A percentile compares a stretch with the other conserved stretches of the same genome.
Evolutionary conservation across 2,113 vertebrate genomes (phyloP).

Genomic region (Saguinus midas): DNA sequence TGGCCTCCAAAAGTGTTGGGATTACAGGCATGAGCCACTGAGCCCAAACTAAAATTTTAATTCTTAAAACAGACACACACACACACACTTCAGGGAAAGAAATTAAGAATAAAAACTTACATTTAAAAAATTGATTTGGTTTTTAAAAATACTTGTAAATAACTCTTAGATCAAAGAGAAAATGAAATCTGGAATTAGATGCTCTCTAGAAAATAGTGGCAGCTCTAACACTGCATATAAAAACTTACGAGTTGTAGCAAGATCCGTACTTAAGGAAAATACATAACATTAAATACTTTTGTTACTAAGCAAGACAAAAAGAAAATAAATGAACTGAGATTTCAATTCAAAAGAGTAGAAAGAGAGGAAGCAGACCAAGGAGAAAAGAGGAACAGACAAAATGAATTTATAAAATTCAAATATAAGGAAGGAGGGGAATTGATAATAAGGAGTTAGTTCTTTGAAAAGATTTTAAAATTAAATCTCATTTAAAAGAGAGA

Average conservation of each 20-base stretch:
- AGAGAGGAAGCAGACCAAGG: background rate
- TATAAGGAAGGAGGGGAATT: background rate
- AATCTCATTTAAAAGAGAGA: conserved; percentile 38
- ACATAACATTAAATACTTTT: conserved; percentile 36
- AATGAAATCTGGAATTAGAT: conserved; percentile 56
- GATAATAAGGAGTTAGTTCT: background rate
- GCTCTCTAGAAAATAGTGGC: conserved; percentile 50
- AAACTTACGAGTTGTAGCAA: conserved; percentile 63
- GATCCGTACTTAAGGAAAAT: conserved; percentile 29
- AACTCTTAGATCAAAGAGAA: conserved; percentile 42
- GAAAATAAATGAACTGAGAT: conserved; percentile 45
- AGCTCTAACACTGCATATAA: conserved; percentile 26
- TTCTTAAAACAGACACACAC: background rate
- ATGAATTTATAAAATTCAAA: background rate
- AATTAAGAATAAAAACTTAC: conserved; percentile 13
- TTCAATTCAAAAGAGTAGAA: background rate
- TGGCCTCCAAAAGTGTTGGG: no score
- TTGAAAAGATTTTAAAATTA: conserved; percentile 40
- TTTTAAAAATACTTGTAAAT: conserved; percentile 27
- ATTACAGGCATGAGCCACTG: no score
- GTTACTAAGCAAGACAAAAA: conserved; percentile 67
- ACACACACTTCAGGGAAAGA: background rate
- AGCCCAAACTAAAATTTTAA: background rate
- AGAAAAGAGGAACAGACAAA: background rate
- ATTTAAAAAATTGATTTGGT: background rate